Base-by-base conservation (phyloP, 1,140 invertebrate species). In the Heliconius nattereri region DNA sequence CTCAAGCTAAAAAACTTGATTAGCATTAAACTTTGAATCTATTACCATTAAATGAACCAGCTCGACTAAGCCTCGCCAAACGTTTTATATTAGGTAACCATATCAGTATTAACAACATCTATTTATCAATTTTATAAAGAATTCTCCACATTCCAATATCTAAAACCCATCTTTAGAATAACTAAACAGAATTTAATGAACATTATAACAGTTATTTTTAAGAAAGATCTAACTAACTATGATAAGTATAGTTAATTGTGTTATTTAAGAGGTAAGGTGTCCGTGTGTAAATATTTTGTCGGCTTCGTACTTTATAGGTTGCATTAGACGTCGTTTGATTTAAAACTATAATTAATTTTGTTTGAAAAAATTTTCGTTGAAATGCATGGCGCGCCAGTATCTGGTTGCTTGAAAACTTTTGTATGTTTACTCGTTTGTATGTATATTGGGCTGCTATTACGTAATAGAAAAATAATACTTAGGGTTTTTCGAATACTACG, bases 271-370 rank as follows among this genome's bases (percentile, higher is more conserved):
- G 76, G 6, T 66, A 60, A 78, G 76, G 76, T 78, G 76, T 78
- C 29, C 57, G 19, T 35, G 20, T 72, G 73, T 88, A 83, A 83
- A 81, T 81, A 86, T 90, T 90, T 88, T 81, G 86, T 88, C 87
- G 86, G 85, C 80, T 88, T 74, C 76, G 84, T 79, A 79, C 83
- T 88, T 86, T 85, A 89, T 84, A 84, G 83, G 37, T 75, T 83
- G 83, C 87, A 89, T 92, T 92, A 85, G 87, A 91, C 88, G 88
- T 82, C 88, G 88, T 82, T 81, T 80, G 81, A 86, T 80, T 87
- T 89, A 86, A 89, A 83, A 82, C 85, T 73, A 85, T 86, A 90
- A 92, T 92, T 88, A 91, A 91, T 92, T 90, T 87, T 78, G 79
- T 87, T 84, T 78, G 87, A 89, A 19, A 49, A 49, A 85, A 87